phyloP scores from a whole-genome alignment of 2,888 invertebrate genomes.

The Polyploca ridens region DNA sequence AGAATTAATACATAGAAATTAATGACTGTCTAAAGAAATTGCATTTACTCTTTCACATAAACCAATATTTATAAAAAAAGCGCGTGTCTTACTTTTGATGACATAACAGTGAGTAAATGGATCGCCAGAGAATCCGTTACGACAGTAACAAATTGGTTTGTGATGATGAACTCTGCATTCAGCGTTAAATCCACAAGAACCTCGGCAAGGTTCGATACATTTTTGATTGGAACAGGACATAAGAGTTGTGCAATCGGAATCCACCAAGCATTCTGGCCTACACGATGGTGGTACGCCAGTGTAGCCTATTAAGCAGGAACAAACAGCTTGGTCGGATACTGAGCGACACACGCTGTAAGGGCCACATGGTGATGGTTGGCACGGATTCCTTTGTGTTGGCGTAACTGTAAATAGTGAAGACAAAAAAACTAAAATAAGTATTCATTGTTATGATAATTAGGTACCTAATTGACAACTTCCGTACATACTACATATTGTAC shows the following conservation, averaged over 20 bases:
- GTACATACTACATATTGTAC: too few species aligned
- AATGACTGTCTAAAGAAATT: background rate
- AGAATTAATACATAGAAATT: constrained; percentile 19
- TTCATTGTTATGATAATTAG: too few species aligned
- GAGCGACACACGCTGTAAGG: constrained; percentile 89
- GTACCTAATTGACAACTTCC: too few species aligned
- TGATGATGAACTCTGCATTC: constrained; percentile 92
- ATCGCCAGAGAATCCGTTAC: constrained; percentile 89
- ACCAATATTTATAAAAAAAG: constrained; percentile 10
- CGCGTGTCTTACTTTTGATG: constrained; percentile 55
- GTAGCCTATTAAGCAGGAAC: constrained; percentile 91
- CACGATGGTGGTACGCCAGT: constrained; percentile 91
- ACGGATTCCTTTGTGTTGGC: constrained; percentile 76
- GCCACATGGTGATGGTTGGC: constrained; percentile 90
- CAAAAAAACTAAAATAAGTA: too few species aligned
- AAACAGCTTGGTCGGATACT: constrained; percentile 85
- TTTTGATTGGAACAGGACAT: constrained; percentile 91
- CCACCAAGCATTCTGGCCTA: constrained; percentile 92
- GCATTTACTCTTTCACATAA: background rate
- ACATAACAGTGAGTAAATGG: constrained; percentile 88
- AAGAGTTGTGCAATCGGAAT: constrained; percentile 90
- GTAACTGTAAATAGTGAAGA: constrained; percentile 43
- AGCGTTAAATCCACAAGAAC: constrained; percentile 91
- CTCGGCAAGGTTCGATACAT: constrained; percentile 92
- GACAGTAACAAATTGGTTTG: constrained; percentile 93